Evolutionary conservation across 2,113 vertebrate genomes (phyloP).

Genomic region (Protomyctophum bolini): DNA sequence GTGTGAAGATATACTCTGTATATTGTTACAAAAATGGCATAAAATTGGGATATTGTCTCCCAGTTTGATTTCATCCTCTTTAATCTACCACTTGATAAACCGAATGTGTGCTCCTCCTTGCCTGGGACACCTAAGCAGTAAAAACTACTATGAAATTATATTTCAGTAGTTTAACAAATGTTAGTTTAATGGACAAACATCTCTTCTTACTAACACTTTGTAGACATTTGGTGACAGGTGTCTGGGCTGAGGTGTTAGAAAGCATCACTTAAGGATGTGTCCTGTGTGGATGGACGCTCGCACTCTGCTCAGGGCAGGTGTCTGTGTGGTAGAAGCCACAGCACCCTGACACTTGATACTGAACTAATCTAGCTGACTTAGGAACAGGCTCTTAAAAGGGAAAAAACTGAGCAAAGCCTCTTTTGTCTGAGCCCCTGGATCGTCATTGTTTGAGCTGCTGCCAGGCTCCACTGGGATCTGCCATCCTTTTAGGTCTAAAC

Average conservation of each 20-base stretch:
- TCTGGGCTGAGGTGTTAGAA: conserved; percentile 22
- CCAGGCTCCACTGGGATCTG: conserved; percentile 5
- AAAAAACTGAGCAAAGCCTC: conserved; percentile 64
- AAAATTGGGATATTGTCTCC: too few species aligned
- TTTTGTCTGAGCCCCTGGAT: conserved; percentile 71
- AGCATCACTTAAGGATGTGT: conserved; percentile 46
- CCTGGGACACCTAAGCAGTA: too few species aligned
- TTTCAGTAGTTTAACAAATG: background rate
- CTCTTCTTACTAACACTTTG: background rate
- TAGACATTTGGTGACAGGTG: conserved; percentile 10
- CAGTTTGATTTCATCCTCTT: too few species aligned
- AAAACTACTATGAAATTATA: background rate
- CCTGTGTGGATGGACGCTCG: conserved; percentile 36
- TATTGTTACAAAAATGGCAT: too few species aligned
- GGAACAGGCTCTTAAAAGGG: conserved; percentile 65
- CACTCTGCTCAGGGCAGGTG: conserved; percentile 63
- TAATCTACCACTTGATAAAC: too few species aligned
- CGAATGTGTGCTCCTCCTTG: too few species aligned
- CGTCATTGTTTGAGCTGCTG: conserved; percentile 39
- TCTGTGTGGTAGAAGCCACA: conserved; percentile 47
- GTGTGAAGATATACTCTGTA: too few species aligned
- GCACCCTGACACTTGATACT: conserved; percentile 73
- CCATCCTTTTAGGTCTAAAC: conserved; percentile 26
- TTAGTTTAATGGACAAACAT: too few species aligned
- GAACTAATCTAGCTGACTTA: conserved; percentile 72